Base-by-base conservation (phyloP, 1,140 invertebrate species). In the Popillia japonica region DNA sequence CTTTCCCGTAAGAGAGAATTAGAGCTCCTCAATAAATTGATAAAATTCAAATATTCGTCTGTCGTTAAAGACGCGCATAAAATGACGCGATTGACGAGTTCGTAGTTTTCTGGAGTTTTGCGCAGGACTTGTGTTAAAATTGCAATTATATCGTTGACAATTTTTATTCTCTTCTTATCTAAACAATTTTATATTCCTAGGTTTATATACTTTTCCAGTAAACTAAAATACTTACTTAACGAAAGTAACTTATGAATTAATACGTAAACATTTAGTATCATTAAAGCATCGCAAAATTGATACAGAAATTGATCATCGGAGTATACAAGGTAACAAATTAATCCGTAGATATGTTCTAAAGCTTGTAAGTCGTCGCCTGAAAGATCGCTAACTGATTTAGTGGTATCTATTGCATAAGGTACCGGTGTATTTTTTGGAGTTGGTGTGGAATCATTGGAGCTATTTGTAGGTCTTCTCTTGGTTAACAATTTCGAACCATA, bases 221-320 rank as follows among this genome's bases (percentile, higher is more conserved):
- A 27, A 40, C n/a, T n/a, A 44, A 74, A 64, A n/a, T 83, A 83
- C 89, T 86, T 84, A 91, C 90, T 87, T 22, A 89, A 86, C 4
- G 84, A 86, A 6, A 92, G 84, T 44, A 92, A 88, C 23, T 85
- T 84, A 2, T 89, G 89, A 76, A 92, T 88, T 6, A 91, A 85
- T 8, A 87, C 82, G 78, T 88, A 87, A 3, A 90, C 91, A 75
- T 91, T 90, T 23, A 94, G 87, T 41, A 94, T 90, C n/a, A 90
- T 90, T 34, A 95, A 87, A 1, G 93, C 91, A 78, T 95, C 92
- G 83, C 94, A 95, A 83, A 95, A 92, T 82, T 96, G 94, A 0
- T 89, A 89, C 0, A 95, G 89, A 84, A 94, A 95, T 76, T 91
- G 89, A 27, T 92, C 89, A 40, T 92, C 90, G 11, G 90, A 85